Evolutionary conservation across 2,888 invertebrate genomes (phyloP).

Genomic region (Abrostola triplasia): DNA sequence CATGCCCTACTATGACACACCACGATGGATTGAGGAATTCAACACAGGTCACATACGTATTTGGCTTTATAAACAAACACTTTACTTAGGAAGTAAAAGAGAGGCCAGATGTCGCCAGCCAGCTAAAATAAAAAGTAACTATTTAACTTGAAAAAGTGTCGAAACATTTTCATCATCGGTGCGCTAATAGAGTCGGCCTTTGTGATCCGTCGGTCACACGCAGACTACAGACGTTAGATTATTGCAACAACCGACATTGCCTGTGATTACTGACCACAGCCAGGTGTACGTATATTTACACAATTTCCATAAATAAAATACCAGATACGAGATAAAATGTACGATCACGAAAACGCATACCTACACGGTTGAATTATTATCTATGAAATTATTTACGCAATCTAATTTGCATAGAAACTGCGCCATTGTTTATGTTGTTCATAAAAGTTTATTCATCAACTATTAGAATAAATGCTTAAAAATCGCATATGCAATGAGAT

Average conservation of each 20-base stretch:
- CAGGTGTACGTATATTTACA: conserved; percentile 35
- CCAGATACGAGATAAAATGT: conserved; percentile 39
- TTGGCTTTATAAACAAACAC: conserved; percentile 19
- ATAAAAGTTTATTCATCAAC: conserved; percentile 27
- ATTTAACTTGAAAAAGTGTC: conserved; percentile 18
- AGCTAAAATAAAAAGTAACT: neutral
- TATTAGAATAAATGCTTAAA: neutral
- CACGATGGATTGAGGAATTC: conserved; percentile 48
- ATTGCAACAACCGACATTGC: conserved; percentile 58
- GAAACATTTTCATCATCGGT: conserved; percentile 59
- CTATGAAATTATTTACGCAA: conserved; percentile 48
- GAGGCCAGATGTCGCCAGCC: neutral
- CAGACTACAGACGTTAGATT: conserved; percentile 31
- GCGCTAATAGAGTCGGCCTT: conserved; percentile 69
- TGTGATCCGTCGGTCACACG: conserved; percentile 48
- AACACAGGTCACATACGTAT: conserved; percentile 15
- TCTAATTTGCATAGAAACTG: conserved; percentile 63
- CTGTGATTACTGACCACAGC: conserved; percentile 48
- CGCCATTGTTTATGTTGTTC: conserved; percentile 59
- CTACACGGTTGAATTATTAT: conserved; percentile 25
- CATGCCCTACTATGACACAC: conserved; percentile 57
- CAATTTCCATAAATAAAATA: conserved; percentile 52
- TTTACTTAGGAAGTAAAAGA: conserved; percentile 16
- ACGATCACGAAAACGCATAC: conserved; percentile 32
- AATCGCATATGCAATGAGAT: neutral